Evolutionary conservation across 2,113 vertebrate genomes (phyloP), one percentile per base, ranked within the genome.

Genomic region (Seriola aureovittata): DNA sequence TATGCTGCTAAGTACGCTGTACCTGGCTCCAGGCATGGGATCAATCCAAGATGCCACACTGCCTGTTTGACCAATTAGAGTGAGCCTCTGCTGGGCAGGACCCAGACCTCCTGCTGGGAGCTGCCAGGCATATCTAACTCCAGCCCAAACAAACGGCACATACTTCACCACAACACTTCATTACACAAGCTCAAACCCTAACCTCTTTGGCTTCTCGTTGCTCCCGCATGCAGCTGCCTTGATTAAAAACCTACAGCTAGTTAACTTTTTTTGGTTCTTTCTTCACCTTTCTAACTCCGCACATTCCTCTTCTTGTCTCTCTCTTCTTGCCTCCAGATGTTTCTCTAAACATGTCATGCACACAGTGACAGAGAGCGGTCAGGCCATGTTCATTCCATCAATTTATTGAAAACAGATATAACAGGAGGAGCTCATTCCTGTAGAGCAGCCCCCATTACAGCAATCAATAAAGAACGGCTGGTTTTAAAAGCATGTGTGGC

Each of bases 401-500:
- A 88, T 92, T 91, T 86, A 94, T 92, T 93, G 82, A 83, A 93
- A 93, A 80, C 90, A 94, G 89, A 90, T 85, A 90, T 75, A 85
- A 83, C 79, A 89, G 80, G 80, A 86, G 71, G 48, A 65, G 46
- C 78, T 81, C 50, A 50, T 87, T 90, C 71, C 85, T 80, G 42
- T 83, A 71, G 79, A 78, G 81, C 81, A 79, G 32, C 16, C 72
- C 29, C 62, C 57, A 85, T 74, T 87, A 85, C 63, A 57, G 34
- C 62, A 86, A 91, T 92, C 80, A 87, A 84, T 90, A 85, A 84
- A 76, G 46, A 84, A 57, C 9, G 40, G 40, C 25, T 59, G 71
- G 19, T 89, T 87, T 91, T 66, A 89, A 76, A 78, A 86, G 81
- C 65, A 46, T 83, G 70, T 6, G 2, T 67, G 72, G 55, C 60